A percentile compares a stretch with the other conserved stretches of the same genome.
These are phyloP conservation scores for Crotophaga sulcirostris DNA, from an alignment of 2,113 vertebrate genomes.

Conservation along the genomic window DNA sequence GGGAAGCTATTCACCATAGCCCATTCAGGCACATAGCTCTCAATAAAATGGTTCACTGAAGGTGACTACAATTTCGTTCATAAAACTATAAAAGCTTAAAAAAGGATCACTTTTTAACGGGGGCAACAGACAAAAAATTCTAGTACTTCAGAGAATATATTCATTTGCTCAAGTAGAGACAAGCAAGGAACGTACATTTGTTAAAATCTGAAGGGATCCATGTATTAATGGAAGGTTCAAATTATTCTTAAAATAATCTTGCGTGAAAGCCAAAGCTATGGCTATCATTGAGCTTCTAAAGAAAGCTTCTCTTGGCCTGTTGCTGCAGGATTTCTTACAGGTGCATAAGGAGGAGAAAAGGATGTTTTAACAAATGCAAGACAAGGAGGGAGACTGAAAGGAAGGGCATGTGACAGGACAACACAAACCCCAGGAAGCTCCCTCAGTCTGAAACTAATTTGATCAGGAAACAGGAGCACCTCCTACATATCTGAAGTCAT, in stretches of 20 bases:
- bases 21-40: background rate
- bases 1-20: background rate
- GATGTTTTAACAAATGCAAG: background rate
- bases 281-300: background rate
- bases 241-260: background rate
- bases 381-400: background rate
- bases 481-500: background rate
- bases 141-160: background rate
- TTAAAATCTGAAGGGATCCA: background rate
- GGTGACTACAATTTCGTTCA: background rate
- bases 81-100: background rate
- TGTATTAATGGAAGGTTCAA: background rate
- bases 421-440: background rate
- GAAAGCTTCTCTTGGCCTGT: background rate
- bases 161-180: background rate
- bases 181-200: background rate
- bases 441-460: background rate
- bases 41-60: background rate
- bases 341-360: background rate
- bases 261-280: background rate
- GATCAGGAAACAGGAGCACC: background rate
- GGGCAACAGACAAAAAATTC: background rate
- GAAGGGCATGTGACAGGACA: background rate
- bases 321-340: background rate
- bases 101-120: background rate